Evolutionary conservation across 2,113 vertebrate species (phyloP).

Genomic region (Herpailurus yagouaroundi): DNA sequence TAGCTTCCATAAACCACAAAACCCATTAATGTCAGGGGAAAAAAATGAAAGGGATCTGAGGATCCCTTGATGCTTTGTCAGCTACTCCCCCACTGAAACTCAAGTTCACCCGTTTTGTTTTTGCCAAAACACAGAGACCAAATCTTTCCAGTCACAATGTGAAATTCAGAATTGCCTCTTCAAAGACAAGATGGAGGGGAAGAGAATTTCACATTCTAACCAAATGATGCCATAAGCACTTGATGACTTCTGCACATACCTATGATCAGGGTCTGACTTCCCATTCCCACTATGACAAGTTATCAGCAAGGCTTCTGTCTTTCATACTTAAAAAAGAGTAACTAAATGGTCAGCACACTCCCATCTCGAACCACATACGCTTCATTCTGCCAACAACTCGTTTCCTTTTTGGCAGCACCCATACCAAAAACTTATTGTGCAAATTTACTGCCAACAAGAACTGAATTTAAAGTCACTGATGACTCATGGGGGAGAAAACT

Average conservation of each 20-base stretch:
- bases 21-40: neutral
- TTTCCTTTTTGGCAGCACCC: constrained; percentile 17
- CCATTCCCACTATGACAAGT: neutral
- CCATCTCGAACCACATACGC: neutral
- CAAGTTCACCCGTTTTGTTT: neutral
- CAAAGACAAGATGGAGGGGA: neutral
- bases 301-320: neutral
- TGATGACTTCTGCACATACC: neutral
- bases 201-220: neutral
- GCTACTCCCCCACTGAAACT: neutral
- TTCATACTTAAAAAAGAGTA: neutral
- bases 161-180: neutral
- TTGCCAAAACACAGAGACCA: neutral
- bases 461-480: constrained; percentile 30
- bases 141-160: neutral
- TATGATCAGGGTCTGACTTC: neutral
- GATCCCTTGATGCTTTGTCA: neutral
- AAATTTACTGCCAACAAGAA: constrained; percentile 37
- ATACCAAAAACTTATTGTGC: neutral
- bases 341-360: neutral
- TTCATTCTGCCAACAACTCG: neutral
- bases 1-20: neutral
- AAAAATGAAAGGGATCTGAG: too few species aligned
- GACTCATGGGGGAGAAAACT: neutral
- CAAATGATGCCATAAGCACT: neutral